Base-by-base conservation (phyloP, 92 coral and sea anemone genomes). In the Paramuricea clavata region DNA sequence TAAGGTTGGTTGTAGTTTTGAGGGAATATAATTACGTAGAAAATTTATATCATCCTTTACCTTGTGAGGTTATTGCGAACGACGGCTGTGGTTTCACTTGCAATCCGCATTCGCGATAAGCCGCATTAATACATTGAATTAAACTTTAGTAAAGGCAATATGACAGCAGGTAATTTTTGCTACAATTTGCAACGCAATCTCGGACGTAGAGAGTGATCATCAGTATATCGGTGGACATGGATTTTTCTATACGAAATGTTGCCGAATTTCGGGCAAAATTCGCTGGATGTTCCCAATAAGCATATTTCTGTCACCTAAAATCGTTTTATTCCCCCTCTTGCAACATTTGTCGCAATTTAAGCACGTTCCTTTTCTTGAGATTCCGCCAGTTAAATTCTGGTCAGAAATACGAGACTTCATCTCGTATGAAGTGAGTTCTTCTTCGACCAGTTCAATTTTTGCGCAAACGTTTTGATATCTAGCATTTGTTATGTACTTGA, bases 401-500 rank as follows among this genome's bases (percentile, higher is more conserved):
- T 28, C 44, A 34, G 30, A 3, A 41, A 8, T 72, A 0, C 9
- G 2, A n/a, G 54, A 72, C 10, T 72, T 25, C 26, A 59, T 39
- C 35, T 79, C 84, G 34, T 56, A 26, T 19, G 19, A n/a, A 2
- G 32, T 41, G 19, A 79, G 44, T 26, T 79, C 84, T 21, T 60
- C 57, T 39, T 79, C 73, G 64, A 79, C n/a, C 5, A 56, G 22
- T 23, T 79, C 84, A 41, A 79, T 79, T 60, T 79, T 79, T 21
- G 84, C 7, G 32, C 71, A 79, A 31, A 33, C 22, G 6, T 59
- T 59, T 61, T 79, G 84, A 28, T 59, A 79, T 59, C 84, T 59
- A 1, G 22, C 8, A 34, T 59, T 79, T 16, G 72, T 33, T 3
- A 23, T 9, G n/a, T 61, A 59, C 30, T 61, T 34, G 30, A 44